Evolutionary conservation across 2,113 vertebrate species (phyloP), one percentile per base, ranked within the genome.

Genomic region (Dunckerocampus dactyliophorus): DNA sequence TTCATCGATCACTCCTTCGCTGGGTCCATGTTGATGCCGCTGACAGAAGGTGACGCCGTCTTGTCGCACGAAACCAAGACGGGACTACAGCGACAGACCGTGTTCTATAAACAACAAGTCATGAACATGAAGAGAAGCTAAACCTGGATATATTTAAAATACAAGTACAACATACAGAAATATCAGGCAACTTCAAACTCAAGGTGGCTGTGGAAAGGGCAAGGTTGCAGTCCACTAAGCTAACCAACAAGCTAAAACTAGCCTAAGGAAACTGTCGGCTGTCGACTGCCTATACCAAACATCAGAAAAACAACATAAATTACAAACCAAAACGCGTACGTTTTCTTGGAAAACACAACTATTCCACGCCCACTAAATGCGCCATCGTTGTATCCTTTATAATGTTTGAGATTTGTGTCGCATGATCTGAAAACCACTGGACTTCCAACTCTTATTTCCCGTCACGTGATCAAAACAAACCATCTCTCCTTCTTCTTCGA

Each of bases 401-500:
- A 2, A 45, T 45, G 39, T 56, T 31, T 15, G 10, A 59, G 24
- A 20, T 61, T 22, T 28, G 62, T 69, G 60, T 71, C 69, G 49
- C 65, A 60, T 22, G 11, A 31, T 19, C 2, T 19, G 39, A 61
- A 53, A 48, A 52, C 53, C 48, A 20, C 13, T 37, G 15, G 67
- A 66, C 47, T 65, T 79, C 63, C 63, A 75, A 72, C 63, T 7
- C 42, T 31, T 8, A 65, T 68, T 90, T 90, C 90, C 88, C 21
- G 77, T 89, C 89, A 92, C 70, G 73, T 92, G 89, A 81, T 69
- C 31, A 88, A 84, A 90, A 89, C 86, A 90, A 85, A 72, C 55
- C 63, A 4, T 17, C 11, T 57, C n/a, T 50, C 60, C 65, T 3
- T 64, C 45, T 47, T 60, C 57, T 45, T 20, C 31, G n/a, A 13